Percentiles rank a stretch among this genome's conserved stretches.
phyloP scores from a whole-genome alignment of 2,113 vertebrate species.

The Bubo blakistoni region DNA sequence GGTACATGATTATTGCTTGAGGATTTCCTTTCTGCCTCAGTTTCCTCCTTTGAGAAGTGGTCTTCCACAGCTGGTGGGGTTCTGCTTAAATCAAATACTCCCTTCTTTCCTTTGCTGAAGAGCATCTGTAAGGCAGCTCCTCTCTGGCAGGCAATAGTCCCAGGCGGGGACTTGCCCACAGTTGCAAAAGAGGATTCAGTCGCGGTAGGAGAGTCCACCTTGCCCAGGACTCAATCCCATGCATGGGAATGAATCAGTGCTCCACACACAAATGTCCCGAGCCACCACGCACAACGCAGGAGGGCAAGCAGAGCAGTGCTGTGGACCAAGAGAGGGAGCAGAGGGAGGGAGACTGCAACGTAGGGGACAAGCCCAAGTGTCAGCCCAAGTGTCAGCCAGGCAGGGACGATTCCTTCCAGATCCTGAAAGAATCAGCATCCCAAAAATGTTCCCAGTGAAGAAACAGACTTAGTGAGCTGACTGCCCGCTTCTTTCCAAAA shows the following conservation, averaged over 20 bases:
- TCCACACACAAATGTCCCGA: neutral
- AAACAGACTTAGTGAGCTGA: neutral
- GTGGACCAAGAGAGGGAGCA: neutral
- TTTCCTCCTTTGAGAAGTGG: neutral
- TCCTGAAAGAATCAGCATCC: neutral
- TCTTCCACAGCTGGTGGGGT: neutral
- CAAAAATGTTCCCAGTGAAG: neutral
- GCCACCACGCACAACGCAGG: accelerated
- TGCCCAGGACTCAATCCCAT: neutral
- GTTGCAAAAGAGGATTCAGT: neutral
- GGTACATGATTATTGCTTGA: neutral
- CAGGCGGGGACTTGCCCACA: neutral
- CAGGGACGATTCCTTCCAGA: neutral
- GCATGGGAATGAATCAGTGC: neutral
- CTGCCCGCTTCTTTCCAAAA: neutral
- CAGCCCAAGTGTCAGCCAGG: neutral
- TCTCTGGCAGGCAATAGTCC: neutral
- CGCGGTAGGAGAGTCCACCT: neutral
- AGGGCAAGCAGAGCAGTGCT: neutral
- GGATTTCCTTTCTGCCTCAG: neutral
- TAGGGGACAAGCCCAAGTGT: neutral
- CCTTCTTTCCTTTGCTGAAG: neutral
- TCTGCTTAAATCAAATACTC: neutral
- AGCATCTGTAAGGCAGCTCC: neutral
- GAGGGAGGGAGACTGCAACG: neutral